Conservation (phyloP, 2,113 vertebrate species). For the Epinephelus fuscoguttatus region DNA sequence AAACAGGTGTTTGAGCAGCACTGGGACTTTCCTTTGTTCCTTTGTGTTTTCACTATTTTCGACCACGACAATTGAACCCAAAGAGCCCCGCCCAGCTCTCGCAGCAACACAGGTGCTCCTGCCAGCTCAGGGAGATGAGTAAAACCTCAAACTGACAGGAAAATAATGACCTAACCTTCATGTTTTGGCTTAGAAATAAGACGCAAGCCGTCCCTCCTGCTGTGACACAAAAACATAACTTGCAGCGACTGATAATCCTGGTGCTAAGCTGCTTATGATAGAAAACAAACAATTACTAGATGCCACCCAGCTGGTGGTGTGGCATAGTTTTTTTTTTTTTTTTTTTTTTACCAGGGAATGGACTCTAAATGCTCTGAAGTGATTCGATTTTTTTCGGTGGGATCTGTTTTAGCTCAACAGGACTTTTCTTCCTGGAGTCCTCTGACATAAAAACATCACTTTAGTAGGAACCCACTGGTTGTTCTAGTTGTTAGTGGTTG, state of each 20-base stretch:
- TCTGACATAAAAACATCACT: too few relatives aligned
- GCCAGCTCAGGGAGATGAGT: background rate
- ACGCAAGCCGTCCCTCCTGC: background rate
- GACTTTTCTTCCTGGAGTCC: too few relatives aligned
- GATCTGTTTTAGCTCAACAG: too few relatives aligned
- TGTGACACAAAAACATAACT: slow-evolving; percentile 38
- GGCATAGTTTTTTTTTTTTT: background rate
- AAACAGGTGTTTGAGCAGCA: slow-evolving; percentile 7
- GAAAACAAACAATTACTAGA: slow-evolving; percentile 71
- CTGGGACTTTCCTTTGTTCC: slow-evolving; percentile 1
- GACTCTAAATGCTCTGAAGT: background rate
- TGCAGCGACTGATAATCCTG: slow-evolving; percentile 50
- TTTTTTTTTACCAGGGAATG: background rate
- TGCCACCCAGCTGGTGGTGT: slow-evolving; percentile 46
- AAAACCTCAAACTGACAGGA: background rate
- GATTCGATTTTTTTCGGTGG: too few relatives aligned
- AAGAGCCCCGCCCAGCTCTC: background rate
- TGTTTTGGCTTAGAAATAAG: slow-evolving; percentile 11
- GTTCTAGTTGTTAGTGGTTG: too few relatives aligned
- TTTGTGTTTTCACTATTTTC: background rate
- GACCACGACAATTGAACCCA: background rate
- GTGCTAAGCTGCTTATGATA: slow-evolving; percentile 65
- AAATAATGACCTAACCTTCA: background rate
- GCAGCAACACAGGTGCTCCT: background rate
- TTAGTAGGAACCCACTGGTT: too few relatives aligned